Evolutionary conservation across 1,140 invertebrate genomes (phyloP).

Genomic region (Anastatus disparis): DNA sequence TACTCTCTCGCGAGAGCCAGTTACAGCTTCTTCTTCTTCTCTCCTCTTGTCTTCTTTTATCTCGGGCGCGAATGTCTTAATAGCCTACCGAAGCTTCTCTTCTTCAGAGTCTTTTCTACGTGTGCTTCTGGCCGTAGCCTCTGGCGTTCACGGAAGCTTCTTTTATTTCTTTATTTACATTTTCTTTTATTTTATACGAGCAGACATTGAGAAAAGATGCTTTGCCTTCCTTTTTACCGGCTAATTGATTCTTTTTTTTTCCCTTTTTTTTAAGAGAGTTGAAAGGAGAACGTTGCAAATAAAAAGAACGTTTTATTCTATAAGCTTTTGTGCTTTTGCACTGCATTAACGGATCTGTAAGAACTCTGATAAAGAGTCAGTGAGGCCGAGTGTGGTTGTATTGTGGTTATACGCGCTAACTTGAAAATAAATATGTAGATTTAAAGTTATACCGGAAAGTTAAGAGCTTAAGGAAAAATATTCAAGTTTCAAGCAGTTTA

Average conservation of each 20-base stretch:
- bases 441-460: too few species aligned
- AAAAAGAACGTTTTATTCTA: not conserved
- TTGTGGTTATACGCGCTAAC: too few species aligned
- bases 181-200: conserved; percentile 25
- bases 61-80: conserved; percentile 64
- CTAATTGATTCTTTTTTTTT: conserved; percentile 33
- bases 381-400: too few species aligned
- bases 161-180: conserved; percentile 40
- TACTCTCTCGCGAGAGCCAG: not conserved
- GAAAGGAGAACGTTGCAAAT: too few species aligned
- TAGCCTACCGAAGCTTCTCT: conserved; percentile 55
- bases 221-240: not conserved
- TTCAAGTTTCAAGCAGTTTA: too few species aligned
- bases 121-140: not conserved
- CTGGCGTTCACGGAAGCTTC: conserved; percentile 24
- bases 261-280: not conserved
- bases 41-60: too few species aligned
- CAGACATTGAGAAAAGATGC: too few species aligned
- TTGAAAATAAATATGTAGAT: too few species aligned
- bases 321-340: not conserved
- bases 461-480: too few species aligned
- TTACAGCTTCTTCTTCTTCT: conserved; percentile 50
- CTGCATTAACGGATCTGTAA: not conserved
- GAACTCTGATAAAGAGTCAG: too few species aligned
- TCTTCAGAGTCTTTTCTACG: too few species aligned